phyloP scores from a whole-genome alignment of 2,113 vertebrate species.

The Zonotrichia leucophrys region DNA sequence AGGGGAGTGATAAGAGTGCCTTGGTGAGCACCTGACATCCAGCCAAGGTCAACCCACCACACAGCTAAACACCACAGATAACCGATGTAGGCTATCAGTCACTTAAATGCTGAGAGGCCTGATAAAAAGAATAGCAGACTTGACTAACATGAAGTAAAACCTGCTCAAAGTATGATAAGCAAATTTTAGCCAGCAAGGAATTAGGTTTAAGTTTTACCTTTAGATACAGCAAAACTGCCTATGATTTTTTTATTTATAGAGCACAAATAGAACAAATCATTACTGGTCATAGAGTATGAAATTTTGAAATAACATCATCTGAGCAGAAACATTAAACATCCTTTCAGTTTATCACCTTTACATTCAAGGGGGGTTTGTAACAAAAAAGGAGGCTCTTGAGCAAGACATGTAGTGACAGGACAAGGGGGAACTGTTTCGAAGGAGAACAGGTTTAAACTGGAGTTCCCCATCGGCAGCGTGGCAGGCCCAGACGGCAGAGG shows the following conservation, averaged over 20 bases:
- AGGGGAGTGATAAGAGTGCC: background rate
- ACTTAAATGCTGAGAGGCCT: background rate
- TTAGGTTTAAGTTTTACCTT: background rate
- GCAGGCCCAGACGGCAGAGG: too few species aligned
- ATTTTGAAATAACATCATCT: background rate
- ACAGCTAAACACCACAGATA: background rate
- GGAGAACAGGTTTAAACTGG: background rate
- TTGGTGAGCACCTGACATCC: background rate
- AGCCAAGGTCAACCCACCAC: background rate
- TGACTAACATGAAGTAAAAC: background rate
- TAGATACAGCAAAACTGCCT: background rate
- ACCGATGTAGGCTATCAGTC: rapidly evolving
- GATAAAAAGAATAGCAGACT: background rate
- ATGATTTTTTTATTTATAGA: background rate
- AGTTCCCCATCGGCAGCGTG: rapidly evolving
- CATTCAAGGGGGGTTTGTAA: background rate
- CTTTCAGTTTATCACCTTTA: background rate
- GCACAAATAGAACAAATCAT: background rate
- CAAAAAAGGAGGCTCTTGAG: background rate
- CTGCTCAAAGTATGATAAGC: background rate
- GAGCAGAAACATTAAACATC: background rate
- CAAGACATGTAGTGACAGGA: background rate
- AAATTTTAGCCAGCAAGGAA: background rate
- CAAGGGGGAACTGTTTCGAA: background rate
- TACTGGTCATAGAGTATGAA: rapidly evolving